Conservation (phyloP, 2,888 invertebrate genomes). For the Drosophila borealis region DNA sequence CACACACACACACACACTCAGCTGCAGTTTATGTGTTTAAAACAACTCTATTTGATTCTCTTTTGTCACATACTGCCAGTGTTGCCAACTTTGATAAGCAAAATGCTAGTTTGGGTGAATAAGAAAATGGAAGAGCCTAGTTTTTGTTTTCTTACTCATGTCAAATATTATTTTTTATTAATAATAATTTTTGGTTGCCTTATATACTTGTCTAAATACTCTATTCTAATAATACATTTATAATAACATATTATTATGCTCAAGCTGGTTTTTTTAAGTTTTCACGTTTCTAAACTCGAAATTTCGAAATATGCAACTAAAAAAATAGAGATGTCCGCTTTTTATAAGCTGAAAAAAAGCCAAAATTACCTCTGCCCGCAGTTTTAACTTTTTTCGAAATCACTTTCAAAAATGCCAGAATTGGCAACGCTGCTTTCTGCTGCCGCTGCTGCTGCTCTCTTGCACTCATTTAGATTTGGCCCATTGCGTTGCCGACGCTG, state of each 20-base stretch:
- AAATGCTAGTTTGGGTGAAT: not conserved
- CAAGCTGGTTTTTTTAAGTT: too few species aligned
- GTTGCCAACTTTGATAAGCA: conserved; percentile 4
- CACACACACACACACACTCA: not conserved
- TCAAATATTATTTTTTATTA: too few species aligned
- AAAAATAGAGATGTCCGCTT: not conserved
- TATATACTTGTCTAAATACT: too few species aligned
- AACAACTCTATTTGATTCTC: conserved; percentile 3
- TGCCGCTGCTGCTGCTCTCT: not conserved
- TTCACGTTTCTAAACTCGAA: too few species aligned
- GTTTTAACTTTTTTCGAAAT: conserved; percentile 8
- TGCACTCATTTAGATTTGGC: not conserved
- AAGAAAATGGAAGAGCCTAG: too few species aligned
- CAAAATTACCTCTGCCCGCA: not conserved
- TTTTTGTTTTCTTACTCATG: not conserved
- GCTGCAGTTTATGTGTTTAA: conserved; percentile 15
- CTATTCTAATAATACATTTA: too few species aligned
- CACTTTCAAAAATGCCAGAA: conserved; percentile 12
- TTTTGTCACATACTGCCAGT: conserved; percentile 15
- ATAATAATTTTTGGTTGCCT: too few species aligned
- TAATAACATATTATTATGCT: too few species aligned
- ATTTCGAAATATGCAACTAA: not conserved
- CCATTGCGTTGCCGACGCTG: too few species aligned
- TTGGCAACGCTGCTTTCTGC: conserved; percentile 16
- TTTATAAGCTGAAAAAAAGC: too few species aligned